Conservation (phyloP, 2,888 invertebrate species). For the Argyresthia albistria region DNA sequence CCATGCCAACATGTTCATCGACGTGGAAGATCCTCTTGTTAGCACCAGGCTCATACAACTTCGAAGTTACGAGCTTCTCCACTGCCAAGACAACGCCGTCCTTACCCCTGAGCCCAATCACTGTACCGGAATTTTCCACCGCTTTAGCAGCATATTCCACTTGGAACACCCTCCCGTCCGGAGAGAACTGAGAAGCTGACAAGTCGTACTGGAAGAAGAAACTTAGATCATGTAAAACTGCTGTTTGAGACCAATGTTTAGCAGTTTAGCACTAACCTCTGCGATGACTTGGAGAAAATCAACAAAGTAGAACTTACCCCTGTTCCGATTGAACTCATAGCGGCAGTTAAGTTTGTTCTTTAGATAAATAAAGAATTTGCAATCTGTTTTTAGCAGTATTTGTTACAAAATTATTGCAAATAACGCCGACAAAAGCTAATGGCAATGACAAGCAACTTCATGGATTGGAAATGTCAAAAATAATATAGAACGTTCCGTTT, state of each 20-base stretch:
- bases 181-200: constrained; percentile 99
- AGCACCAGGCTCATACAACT: constrained; percentile 92
- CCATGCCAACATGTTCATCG: constrained; percentile 96
- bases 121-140: constrained; percentile 98
- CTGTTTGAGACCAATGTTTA: constrained; percentile 13
- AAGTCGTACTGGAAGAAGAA: constrained; percentile 90
- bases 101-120: constrained; percentile 93
- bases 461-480: too few species aligned
- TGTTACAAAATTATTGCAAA: too few species aligned
- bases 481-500: too few species aligned
- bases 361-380: not conserved
- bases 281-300: constrained; percentile 3
- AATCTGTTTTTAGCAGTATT: not conserved
- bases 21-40: constrained; percentile 94
- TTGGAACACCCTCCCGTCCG: constrained; percentile 99
- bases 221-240: constrained; percentile 8
- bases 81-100: constrained; percentile 98
- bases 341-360: constrained; percentile 18
- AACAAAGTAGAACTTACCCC: constrained; percentile 78
- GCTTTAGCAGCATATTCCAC: constrained; percentile 99
- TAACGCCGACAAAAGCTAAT: too few species aligned
- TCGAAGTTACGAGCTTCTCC: constrained; percentile 95
- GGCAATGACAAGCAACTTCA: too few species aligned
- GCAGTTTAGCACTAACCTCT: constrained; percentile 23
- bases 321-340: constrained; percentile 96